Conservation (phyloP, 2,797 vertebrate genomes). For the Prunella strophiata region DNA sequence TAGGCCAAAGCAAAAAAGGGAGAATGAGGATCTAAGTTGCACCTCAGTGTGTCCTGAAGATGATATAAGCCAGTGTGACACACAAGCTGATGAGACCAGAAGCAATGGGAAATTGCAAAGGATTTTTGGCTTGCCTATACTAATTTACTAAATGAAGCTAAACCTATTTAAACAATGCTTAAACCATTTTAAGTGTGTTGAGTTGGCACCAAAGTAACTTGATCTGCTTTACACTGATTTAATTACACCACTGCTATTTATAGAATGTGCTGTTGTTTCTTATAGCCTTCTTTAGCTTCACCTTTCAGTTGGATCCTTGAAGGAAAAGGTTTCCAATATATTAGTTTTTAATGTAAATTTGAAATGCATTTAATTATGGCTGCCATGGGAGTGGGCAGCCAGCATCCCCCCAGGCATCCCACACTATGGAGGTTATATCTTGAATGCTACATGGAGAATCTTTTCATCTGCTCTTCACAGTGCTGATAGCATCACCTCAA, state of each 20-base stretch:
- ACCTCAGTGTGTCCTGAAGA: not conserved
- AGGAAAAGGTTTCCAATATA: slow-evolving; percentile 12
- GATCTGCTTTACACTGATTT: slow-evolving; percentile 54
- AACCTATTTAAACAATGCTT: slow-evolving; percentile 42
- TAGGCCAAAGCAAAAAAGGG: not conserved
- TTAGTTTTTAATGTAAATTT: slow-evolving; percentile 1
- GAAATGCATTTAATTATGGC: slow-evolving; percentile 20
- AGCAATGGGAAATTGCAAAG: slow-evolving; percentile 8
- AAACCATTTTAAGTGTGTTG: slow-evolving; percentile 50
- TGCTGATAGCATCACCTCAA: slow-evolving; percentile 37
- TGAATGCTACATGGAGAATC: slow-evolving; percentile 18
- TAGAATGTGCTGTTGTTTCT: not conserved
- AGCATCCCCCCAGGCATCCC: not conserved
- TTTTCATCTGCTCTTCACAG: slow-evolving; percentile 1
- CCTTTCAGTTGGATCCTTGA: not conserved
- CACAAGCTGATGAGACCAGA: not conserved
- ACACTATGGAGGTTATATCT: not conserved
- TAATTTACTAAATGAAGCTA: slow-evolving; percentile 66
- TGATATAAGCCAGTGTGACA: not conserved
- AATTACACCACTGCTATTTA: slow-evolving; percentile 37
- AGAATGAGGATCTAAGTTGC: not conserved
- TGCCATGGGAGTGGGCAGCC: slow-evolving; percentile 21
- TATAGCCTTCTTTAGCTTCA: not conserved
- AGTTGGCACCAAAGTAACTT: slow-evolving; percentile 36
- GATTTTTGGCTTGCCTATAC: slow-evolving; percentile 54